phyloP scores from a whole-genome alignment of 2,888 invertebrate genomes.

The Amorpha juglandis region DNA sequence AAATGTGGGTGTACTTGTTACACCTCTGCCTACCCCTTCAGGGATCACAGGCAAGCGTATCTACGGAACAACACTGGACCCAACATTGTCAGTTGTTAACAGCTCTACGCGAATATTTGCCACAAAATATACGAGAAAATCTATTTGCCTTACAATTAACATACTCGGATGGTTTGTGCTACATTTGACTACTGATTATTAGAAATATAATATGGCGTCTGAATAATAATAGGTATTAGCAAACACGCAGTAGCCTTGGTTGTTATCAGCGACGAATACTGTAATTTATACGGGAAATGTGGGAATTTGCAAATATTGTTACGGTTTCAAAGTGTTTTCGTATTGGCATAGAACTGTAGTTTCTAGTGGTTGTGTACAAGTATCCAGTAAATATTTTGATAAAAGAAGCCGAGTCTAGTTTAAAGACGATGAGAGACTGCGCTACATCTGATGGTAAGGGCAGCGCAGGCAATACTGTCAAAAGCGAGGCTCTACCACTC shows the following conservation, averaged over 20 bases:
- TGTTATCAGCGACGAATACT: constrained; percentile 11
- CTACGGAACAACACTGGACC: no score
- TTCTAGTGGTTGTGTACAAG: no score
- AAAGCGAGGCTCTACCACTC: no score
- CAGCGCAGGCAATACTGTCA: no score
- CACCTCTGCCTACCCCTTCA: no score
- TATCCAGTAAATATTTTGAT: no score
- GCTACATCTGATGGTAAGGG: no score
- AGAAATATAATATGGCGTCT: background rate
- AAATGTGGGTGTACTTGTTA: no score
- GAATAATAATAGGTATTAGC: background rate
- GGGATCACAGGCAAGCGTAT: no score
- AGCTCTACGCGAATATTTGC: background rate
- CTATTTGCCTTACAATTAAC: constrained; percentile 16
- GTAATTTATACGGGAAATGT: constrained; percentile 3
- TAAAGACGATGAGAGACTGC: no score
- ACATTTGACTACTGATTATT: constrained; percentile 3
- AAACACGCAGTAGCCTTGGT: constrained; percentile 17
- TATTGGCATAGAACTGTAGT: background rate
- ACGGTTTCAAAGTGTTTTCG: background rate
- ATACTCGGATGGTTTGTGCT: background rate
- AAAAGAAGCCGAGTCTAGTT: no score
- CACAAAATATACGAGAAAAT: background rate
- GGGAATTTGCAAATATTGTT: constrained; percentile 3
- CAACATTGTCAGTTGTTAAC: background rate